phyloP scores from a whole-genome alignment of 2,888 invertebrate genomes.

The Hofmannophila pseudospretella region DNA sequence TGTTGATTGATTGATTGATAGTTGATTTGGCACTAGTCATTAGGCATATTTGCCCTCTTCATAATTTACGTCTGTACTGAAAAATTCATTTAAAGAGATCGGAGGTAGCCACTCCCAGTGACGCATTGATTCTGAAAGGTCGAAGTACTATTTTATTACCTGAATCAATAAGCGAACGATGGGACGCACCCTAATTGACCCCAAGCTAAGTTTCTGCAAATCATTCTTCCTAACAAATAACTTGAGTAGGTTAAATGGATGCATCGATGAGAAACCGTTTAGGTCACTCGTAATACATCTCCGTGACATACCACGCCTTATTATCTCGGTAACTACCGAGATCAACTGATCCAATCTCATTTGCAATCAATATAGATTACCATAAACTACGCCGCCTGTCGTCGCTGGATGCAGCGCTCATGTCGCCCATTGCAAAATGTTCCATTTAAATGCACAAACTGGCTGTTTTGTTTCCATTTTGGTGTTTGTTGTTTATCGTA shows the following conservation, averaged over 20 bases:
- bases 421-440: slow-evolving; percentile 36
- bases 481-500: slow-evolving; percentile 1
- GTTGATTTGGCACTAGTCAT: too few relatives aligned
- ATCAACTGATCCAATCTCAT: slow-evolving; percentile 54
- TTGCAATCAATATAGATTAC: slow-evolving; percentile 70
- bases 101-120: too few relatives aligned
- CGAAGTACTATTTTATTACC: too few relatives aligned
- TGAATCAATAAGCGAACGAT: too few relatives aligned
- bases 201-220: too few relatives aligned
- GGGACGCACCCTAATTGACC: too few relatives aligned
- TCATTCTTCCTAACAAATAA: neutral
- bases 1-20: too few relatives aligned
- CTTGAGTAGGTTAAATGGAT: neutral
- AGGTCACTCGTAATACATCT: slow-evolving; percentile 17
- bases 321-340: slow-evolving; percentile 38
- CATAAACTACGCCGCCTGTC: slow-evolving; percentile 48
- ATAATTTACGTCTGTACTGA: too few relatives aligned
- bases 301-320: slow-evolving; percentile 35
- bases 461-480: slow-evolving; percentile 8
- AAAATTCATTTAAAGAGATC: too few relatives aligned
- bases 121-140: too few relatives aligned
- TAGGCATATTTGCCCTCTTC: too few relatives aligned
- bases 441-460: slow-evolving; percentile 33
- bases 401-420: slow-evolving; percentile 32
- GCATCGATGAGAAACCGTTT: slow-evolving; percentile 25